Evolutionary conservation across 2,888 invertebrate genomes (phyloP).

Genomic region (Drosophila greeni): DNA sequence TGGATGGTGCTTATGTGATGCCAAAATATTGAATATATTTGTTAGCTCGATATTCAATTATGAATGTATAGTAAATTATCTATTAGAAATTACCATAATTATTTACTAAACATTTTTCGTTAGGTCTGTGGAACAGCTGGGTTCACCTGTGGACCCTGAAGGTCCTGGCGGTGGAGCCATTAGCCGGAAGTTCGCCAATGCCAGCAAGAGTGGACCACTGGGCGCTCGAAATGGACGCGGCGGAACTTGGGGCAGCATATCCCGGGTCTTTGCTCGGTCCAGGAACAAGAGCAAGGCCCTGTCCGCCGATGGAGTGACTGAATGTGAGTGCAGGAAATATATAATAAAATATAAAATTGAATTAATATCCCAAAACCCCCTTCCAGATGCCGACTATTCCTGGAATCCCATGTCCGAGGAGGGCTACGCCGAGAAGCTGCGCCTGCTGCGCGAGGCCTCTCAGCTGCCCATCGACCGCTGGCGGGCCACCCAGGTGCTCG

Average conservation of each 20-base stretch:
- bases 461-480: slow-evolving; percentile 92
- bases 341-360: no score
- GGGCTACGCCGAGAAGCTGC: slow-evolving; percentile 78
- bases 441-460: slow-evolving; percentile 87
- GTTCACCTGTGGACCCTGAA: slow-evolving; percentile 87
- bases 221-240: slow-evolving; percentile 83
- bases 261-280: slow-evolving; percentile 91
- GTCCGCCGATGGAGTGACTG: slow-evolving; percentile 80
- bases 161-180: slow-evolving; percentile 81
- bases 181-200: slow-evolving; percentile 76
- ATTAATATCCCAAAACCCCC: not conserved
- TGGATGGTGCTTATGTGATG: not conserved
- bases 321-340: slow-evolving; percentile 79
- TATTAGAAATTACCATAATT: not conserved
- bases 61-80: not conserved
- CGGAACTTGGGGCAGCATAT: slow-evolving; percentile 93
- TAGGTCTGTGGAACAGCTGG: slow-evolving; percentile 86
- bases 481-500: slow-evolving; percentile 94
- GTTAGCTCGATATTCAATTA: not conserved
- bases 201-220: slow-evolving; percentile 76
- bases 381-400: slow-evolving; percentile 75
- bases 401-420: slow-evolving; percentile 79
- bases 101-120: not conserved
- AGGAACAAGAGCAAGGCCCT: slow-evolving; percentile 88
- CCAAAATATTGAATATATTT: not conserved